Conservation (phyloP, 2,888 invertebrate genomes). For the Drosophila mulleri region DNA sequence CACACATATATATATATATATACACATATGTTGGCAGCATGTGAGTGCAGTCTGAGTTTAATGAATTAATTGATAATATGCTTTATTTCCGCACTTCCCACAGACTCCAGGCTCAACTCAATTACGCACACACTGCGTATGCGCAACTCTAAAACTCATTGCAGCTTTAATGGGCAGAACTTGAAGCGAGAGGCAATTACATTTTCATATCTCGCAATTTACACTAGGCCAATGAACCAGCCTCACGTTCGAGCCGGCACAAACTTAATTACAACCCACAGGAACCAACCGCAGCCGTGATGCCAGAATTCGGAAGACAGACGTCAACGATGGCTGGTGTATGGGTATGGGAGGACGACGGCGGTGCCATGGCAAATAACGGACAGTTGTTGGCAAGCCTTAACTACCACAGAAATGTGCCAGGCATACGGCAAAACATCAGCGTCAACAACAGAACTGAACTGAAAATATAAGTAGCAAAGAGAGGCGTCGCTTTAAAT, state of each 20-base stretch:
- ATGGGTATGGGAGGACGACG: neutral
- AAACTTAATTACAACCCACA: slow-evolving; percentile 69
- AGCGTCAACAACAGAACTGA: slow-evolving; percentile 31
- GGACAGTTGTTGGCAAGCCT: slow-evolving; percentile 50
- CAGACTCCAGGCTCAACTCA: slow-evolving; percentile 46
- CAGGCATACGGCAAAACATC: slow-evolving; percentile 41
- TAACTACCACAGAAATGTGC: slow-evolving; percentile 47
- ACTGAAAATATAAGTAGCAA: slow-evolving; percentile 24
- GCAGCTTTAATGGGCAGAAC: slow-evolving; percentile 40
- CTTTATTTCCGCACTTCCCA: slow-evolving; percentile 37
- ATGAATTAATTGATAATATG: slow-evolving; percentile 70
- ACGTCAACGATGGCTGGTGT: neutral
- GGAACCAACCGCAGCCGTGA: slow-evolving; percentile 39
- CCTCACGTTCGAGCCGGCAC: slow-evolving; percentile 15
- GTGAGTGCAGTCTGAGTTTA: slow-evolving; percentile 47
- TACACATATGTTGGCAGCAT: slow-evolving; percentile 20
- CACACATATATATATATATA: too few species aligned
- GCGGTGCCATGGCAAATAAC: slow-evolving; percentile 23
- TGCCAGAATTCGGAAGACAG: slow-evolving; percentile 22
- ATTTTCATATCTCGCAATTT: slow-evolving; percentile 49
- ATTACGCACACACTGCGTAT: slow-evolving; percentile 69
- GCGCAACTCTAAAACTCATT: slow-evolving; percentile 52
- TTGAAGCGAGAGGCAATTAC: slow-evolving; percentile 49
- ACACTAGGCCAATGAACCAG: slow-evolving; percentile 48
- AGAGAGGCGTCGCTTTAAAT: slow-evolving; percentile 56